Percentiles rank a stretch among this genome's conserved stretches.
phyloP scores from a whole-genome alignment of 2,888 invertebrate species.

The Drosophila flavopinicola region DNA sequence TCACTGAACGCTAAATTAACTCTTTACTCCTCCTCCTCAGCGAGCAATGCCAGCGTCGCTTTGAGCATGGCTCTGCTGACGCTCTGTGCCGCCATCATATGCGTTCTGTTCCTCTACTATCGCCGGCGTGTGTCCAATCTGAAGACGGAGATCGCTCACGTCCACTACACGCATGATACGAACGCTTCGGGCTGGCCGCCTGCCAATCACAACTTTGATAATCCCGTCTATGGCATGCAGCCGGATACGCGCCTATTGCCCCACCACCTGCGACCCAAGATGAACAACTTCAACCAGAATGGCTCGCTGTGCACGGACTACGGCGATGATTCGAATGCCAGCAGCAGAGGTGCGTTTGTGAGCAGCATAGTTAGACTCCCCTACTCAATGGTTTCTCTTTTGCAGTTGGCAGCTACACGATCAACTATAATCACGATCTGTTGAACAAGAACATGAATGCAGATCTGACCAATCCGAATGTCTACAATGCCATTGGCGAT shows the following conservation, averaged over 20 bases:
- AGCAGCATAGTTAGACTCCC: too few species aligned
- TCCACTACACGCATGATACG: conserved; percentile 93
- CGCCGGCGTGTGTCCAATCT: conserved; percentile 91
- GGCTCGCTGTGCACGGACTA: conserved; percentile 67
- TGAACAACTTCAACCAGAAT: conserved; percentile 83
- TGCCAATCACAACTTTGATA: conserved; percentile 90
- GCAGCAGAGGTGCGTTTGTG: conserved; percentile 83
- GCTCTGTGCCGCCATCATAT: conserved; percentile 87
- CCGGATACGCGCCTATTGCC: conserved; percentile 85
- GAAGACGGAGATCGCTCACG: conserved; percentile 94
- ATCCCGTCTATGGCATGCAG: conserved; percentile 93
- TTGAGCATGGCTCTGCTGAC: conserved; percentile 88
- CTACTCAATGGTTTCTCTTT: too few species aligned
- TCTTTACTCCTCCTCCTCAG: conserved; percentile 60
- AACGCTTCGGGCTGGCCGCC: conserved; percentile 83
- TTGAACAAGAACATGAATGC: conserved; percentile 93
- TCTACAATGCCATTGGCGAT: conserved; percentile 92
- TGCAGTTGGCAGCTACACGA: conserved; percentile 85
- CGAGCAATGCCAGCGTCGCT: conserved; percentile 86
- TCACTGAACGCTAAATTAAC: not conserved
- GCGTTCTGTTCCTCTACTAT: conserved; percentile 90
- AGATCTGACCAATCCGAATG: conserved; percentile 92
- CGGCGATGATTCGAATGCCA: conserved; percentile 85
- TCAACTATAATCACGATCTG: conserved; percentile 88
- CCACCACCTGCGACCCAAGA: conserved; percentile 81